Evolutionary conservation across 1,140 invertebrate genomes (phyloP).

Genomic region (Pseudomyrmex concolor): DNA sequence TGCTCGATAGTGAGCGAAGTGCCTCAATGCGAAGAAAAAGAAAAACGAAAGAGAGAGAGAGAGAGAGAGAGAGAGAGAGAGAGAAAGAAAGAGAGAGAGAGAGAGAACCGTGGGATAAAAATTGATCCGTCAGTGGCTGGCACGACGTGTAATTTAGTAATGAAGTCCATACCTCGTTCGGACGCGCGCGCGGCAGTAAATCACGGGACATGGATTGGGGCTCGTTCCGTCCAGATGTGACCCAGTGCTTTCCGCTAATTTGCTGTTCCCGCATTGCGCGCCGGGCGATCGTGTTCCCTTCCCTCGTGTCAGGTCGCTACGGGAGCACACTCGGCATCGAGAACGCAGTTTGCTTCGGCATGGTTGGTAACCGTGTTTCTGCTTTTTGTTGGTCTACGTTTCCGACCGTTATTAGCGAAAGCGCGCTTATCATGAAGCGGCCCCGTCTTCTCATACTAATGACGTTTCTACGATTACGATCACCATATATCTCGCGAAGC

Average conservation of each 20-base stretch:
- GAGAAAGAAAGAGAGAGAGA: conserved; percentile 11
- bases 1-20: conserved; percentile 12
- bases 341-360: conserved; percentile 10
- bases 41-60: neutral
- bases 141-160: conserved; percentile 81
- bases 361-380: conserved; percentile 42
- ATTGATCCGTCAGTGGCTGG: conserved; percentile 73
- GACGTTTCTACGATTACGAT: conserved; percentile 42
- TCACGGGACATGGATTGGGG: conserved; percentile 81
- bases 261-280: conserved; percentile 62
- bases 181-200: conserved; percentile 75
- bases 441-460: conserved; percentile 48
- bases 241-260: conserved; percentile 78
- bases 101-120: conserved; percentile 64
- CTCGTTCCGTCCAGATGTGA: conserved; percentile 80
- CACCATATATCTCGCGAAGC: neutral
- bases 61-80: conserved; percentile 4
- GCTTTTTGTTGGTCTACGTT: conserved; percentile 50
- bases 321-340: conserved; percentile 52
- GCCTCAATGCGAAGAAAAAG: neutral
- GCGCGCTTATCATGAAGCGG: conserved; percentile 44
- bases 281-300: conserved; percentile 42
- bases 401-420: conserved; percentile 52
- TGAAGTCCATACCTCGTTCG: conserved; percentile 78
- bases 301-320: conserved; percentile 28